Conservation (phyloP, 2,888 invertebrate species). For the Drosophila greeni region DNA sequence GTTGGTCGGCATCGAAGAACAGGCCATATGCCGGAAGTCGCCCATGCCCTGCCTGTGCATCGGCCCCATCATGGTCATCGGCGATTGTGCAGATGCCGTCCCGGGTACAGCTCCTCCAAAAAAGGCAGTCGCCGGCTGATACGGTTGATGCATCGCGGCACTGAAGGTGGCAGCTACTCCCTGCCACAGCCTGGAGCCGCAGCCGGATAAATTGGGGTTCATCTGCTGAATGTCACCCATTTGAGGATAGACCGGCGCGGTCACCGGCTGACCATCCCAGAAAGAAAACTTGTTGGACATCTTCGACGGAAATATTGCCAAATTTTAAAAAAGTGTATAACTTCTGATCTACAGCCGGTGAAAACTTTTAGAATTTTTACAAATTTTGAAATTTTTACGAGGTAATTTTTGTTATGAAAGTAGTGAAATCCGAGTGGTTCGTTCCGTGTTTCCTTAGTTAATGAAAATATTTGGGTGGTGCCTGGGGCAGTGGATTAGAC, state of each 20-base stretch:
- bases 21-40: constrained; percentile 2
- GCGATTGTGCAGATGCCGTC: not conserved
- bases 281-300: constrained; percentile 4
- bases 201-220: not conserved
- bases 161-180: too few relatives aligned
- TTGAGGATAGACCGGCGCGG: constrained; percentile 20
- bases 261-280: constrained; percentile 26
- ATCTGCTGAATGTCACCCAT: constrained; percentile 12
- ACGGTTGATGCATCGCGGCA: not conserved
- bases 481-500: not conserved
- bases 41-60: constrained; percentile 14
- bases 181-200: not conserved
- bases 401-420: not conserved
- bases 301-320: not conserved
- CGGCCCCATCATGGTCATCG: not conserved
- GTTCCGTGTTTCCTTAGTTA: not conserved
- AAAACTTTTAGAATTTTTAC: not conserved
- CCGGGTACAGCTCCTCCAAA: not conserved
- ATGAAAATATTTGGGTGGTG: not conserved
- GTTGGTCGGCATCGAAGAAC: not conserved
- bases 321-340: not conserved
- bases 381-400: not conserved
- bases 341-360: not conserved
- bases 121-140: not conserved
- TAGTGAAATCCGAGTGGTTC: not conserved